These are phyloP conservation scores for Noctua comes DNA, from an alignment of 2,888 invertebrate genomes.

Conservation along the genomic window DNA sequence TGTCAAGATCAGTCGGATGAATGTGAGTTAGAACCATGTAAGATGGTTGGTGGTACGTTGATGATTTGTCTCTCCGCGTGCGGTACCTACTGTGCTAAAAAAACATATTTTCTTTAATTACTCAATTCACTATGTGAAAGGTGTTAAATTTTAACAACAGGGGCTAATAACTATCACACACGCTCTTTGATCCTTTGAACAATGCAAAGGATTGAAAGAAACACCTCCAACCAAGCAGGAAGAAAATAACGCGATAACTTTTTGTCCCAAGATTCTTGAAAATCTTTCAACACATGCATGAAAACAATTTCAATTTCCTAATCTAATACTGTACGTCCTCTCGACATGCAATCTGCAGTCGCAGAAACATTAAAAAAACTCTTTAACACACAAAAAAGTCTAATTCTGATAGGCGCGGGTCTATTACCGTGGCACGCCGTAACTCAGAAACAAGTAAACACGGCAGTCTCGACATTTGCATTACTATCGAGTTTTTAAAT, in stretches of 20 bases:
- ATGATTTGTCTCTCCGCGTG: too few relatives aligned
- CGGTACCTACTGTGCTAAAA: too few relatives aligned
- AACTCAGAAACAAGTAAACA: constrained; percentile 89
- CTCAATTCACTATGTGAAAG: not conserved
- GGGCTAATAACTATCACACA: not conserved
- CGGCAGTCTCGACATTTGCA: constrained; percentile 87
- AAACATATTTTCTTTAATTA: not conserved
- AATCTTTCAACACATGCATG: constrained; percentile 66
- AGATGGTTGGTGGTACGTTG: too few relatives aligned
- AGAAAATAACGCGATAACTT: not conserved
- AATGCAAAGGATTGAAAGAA: not conserved
- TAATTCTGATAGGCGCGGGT: constrained; percentile 85
- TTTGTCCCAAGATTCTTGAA: constrained; percentile 2
- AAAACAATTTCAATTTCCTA: constrained; percentile 71
- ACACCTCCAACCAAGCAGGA: not conserved
- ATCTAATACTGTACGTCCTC: constrained; percentile 74
- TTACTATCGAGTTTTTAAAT: constrained; percentile 90
- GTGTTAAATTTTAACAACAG: not conserved
- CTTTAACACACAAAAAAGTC: constrained; percentile 78
- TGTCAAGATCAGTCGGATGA: too few relatives aligned
- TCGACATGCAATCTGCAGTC: constrained; percentile 80
- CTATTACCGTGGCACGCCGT: constrained; percentile 87
- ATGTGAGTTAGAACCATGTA: too few relatives aligned
- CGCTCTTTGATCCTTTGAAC: not conserved
- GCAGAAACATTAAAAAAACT: constrained; percentile 70